phyloP scores from a whole-genome alignment of 2,888 invertebrate species.

The Meandrusa payeni region DNA sequence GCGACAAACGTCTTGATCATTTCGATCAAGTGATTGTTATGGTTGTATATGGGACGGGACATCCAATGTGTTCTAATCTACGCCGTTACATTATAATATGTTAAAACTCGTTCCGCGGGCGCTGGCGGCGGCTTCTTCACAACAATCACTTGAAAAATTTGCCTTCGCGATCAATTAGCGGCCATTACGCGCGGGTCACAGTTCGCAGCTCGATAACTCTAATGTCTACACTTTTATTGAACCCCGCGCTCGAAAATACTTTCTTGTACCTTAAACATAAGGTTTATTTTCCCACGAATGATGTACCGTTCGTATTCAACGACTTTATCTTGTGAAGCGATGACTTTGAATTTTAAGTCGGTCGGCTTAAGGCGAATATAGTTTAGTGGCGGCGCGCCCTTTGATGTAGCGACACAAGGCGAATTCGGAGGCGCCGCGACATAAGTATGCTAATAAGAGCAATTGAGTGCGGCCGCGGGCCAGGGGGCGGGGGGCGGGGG shows the following conservation, averaged over 20 bases:
- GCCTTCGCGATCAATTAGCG: slow-evolving; percentile 63
- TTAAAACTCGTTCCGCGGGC: too few species aligned
- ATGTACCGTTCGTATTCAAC: slow-evolving; percentile 4
- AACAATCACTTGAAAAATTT: slow-evolving; percentile 53
- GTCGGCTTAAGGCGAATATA: slow-evolving; percentile 33
- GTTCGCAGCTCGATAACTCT: slow-evolving; percentile 50
- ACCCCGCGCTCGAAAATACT: slow-evolving; percentile 26
- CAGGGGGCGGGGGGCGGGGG: too few species aligned
- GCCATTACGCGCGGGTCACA: slow-evolving; percentile 60
- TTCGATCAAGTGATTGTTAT: too few species aligned
- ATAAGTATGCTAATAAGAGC: slow-evolving; percentile 68
- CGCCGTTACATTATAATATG: too few species aligned
- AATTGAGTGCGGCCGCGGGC: slow-evolving; percentile 47
- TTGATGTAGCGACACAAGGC: slow-evolving; percentile 56
- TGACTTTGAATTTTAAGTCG: slow-evolving; percentile 34
- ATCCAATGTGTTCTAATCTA: too few species aligned
- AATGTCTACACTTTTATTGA: slow-evolving; percentile 37
- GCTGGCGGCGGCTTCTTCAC: slow-evolving; percentile 5
- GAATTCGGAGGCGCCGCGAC: slow-evolving; percentile 62
- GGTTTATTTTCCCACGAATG: slow-evolving; percentile 27
- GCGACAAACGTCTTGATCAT: too few species aligned
- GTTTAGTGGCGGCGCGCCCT: slow-evolving; percentile 44
- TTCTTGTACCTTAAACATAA: slow-evolving; percentile 29
- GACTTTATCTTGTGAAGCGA: slow-evolving; percentile 2
- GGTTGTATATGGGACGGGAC: too few species aligned